phyloP scores from a whole-genome alignment of 2,797 vertebrate species.

The Cygnus olor region DNA sequence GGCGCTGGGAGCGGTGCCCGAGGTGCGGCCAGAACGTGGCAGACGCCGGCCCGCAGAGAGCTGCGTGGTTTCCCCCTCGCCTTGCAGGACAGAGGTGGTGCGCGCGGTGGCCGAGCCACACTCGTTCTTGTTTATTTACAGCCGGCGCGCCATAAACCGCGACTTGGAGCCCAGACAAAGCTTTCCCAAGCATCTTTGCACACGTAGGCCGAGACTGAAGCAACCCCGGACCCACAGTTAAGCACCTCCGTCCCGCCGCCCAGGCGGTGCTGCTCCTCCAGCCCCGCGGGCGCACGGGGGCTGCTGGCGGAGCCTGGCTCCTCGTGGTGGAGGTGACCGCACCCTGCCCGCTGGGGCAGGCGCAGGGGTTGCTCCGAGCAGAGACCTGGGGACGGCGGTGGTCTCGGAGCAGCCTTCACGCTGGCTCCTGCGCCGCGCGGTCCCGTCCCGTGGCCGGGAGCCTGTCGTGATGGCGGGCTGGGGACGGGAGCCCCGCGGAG shows the following conservation, averaged over 20 bases:
- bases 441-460: fast-evolving
- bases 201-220: fast-evolving
- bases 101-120: fast-evolving
- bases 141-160: fast-evolving
- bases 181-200: background rate
- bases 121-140: background rate
- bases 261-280: background rate
- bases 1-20: background rate
- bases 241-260: background rate
- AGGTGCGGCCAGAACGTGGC: fast-evolving
- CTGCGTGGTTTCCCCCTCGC: fast-evolving
- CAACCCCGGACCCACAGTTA: fast-evolving
- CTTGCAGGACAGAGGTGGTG: background rate
- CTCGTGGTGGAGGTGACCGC: background rate
- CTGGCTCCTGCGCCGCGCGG: no score
- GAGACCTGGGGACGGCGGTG: background rate
- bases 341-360: background rate
- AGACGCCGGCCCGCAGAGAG: fast-evolving
- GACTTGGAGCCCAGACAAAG: background rate
- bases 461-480: fast-evolving
- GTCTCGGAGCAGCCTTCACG: background rate
- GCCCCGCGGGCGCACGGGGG: fast-evolving
- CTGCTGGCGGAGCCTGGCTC: background rate
- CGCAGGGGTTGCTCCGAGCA: background rate
- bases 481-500: background rate